Base-by-base conservation (phyloP, 92 coral and sea anemone genomes). In the Plumapathes pennacea region DNA sequence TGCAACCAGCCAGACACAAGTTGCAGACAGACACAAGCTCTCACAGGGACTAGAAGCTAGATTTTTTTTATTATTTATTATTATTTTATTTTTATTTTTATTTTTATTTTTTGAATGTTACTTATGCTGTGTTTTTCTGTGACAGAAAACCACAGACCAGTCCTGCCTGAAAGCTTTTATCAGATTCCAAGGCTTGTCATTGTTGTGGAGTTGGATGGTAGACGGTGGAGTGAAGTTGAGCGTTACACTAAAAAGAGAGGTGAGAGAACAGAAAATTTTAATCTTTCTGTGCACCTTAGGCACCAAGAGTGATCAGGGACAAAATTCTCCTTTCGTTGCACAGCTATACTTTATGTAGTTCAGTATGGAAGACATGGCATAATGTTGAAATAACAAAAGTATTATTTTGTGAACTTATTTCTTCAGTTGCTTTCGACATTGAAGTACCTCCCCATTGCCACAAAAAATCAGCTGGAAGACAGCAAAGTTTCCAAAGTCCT, bases 161-260 rank as follows among this genome's bases (percentile, higher is more conserved):
- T 78, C 84, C 7, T 94, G 96, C 57, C 53, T 94, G 44, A 89
- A 69, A 52, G 90, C 78, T 18, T 88, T 94, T 38, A 64, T 94
- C 9, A 67, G 89, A 46, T 94, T 46, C 54, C 99, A 94, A 68
- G 99, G 99, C n/a, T 62, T 94, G 60, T 85, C 96, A 1, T 63
- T 94, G 12, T 46, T 94, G 17, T 94, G 99, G 99, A 94, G 99
- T 30, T 94, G 99, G 99, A 94, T 94, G 99, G 86, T 94, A 38
- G 99, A 94, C 65, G 94, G 90, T 50, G 96, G 99, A 45, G 88
- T 79, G 26, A 94, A 89, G 33, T 84, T 85, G 1, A 78, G 47
- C 10, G 67, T 66, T 7, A 85, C 72, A 39, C 73, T 94, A n/a
- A 89, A 84, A 59, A 61, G 54, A 38, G 89, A 85, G 94, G 99